phyloP scores from a whole-genome alignment of 2,113 vertebrate genomes.

The Stigmatopora nigra region DNA sequence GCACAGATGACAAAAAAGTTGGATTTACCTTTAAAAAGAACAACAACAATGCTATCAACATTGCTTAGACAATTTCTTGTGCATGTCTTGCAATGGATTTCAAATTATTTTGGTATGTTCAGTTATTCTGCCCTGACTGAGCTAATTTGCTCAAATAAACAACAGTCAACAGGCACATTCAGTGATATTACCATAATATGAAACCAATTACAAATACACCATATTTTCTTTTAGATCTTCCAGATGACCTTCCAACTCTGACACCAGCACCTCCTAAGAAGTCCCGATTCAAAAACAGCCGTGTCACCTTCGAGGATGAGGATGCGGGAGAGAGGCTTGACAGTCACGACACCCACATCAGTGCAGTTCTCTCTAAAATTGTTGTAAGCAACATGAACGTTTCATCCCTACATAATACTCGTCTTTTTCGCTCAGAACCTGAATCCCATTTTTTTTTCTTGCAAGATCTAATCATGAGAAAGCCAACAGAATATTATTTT shows the following conservation, averaged over 20 bases:
- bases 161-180: too few relatives aligned
- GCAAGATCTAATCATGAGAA: background rate
- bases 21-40: background rate
- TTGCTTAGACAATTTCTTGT: too few relatives aligned
- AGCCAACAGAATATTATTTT: background rate
- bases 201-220: too few relatives aligned
- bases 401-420: background rate
- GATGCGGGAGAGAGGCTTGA: constrained; percentile 77
- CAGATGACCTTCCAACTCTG: constrained; percentile 79
- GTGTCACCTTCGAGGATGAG: constrained; percentile 73
- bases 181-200: too few relatives aligned
- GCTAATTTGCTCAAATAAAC: too few relatives aligned
- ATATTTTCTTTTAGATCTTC: constrained; percentile 68
- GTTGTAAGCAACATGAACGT: constrained; percentile 70
- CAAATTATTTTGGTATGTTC: too few relatives aligned
- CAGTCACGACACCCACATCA: constrained; percentile 82
- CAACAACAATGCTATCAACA: too few relatives aligned
- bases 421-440: background rate
- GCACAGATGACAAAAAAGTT: background rate
- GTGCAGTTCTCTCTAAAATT: constrained; percentile 85
- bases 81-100: too few relatives aligned
- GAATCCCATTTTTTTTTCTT: background rate
- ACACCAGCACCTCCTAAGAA: constrained; percentile 86
- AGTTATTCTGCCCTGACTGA: too few relatives aligned
- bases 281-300: constrained; percentile 71